Evolutionary conservation across 2,113 vertebrate species (phyloP).

Genomic region (Chaenogobius annularis): DNA sequence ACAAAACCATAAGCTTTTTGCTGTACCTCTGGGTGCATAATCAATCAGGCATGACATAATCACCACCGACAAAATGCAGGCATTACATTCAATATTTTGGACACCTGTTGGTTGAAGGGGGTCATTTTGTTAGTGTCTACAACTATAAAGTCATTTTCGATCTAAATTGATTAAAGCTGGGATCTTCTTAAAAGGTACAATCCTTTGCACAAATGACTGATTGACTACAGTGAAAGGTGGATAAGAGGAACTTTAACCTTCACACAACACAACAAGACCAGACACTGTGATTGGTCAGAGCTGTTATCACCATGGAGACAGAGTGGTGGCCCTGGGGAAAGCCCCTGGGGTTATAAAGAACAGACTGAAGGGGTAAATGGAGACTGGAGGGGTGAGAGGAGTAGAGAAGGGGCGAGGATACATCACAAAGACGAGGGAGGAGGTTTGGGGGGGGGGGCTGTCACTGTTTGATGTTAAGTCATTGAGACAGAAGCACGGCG

Average conservation of each 20-base stretch:
- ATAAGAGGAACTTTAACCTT: constrained; percentile 74
- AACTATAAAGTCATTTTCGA: background rate
- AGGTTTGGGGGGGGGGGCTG: constrained; percentile 30
- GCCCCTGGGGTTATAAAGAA: constrained; percentile 55
- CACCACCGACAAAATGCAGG: background rate
- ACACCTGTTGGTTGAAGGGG: background rate
- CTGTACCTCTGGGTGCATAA: background rate
- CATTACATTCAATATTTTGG: background rate
- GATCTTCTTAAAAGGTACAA: background rate
- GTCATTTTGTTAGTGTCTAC: background rate
- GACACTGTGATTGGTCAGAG: constrained; percentile 47
- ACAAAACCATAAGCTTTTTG: background rate
- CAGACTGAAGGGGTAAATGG: constrained; percentile 32
- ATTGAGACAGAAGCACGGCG: constrained; percentile 63
- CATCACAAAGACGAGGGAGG: constrained; percentile 17
- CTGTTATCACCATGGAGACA: constrained; percentile 75
- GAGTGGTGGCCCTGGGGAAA: constrained; percentile 65
- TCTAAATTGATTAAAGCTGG: no score
- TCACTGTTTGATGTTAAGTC: constrained; percentile 68
- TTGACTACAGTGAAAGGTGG: constrained; percentile 31
- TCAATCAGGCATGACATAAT: no score
- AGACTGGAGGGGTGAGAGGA: constrained; percentile 10
- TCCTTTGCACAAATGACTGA: constrained; percentile 16
- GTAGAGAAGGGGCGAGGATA: constrained; percentile 27
- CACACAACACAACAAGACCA: constrained; percentile 43